Evolutionary conservation across 2,888 invertebrate species (phyloP).

Genomic region (Tetrapedia diversipes): DNA sequence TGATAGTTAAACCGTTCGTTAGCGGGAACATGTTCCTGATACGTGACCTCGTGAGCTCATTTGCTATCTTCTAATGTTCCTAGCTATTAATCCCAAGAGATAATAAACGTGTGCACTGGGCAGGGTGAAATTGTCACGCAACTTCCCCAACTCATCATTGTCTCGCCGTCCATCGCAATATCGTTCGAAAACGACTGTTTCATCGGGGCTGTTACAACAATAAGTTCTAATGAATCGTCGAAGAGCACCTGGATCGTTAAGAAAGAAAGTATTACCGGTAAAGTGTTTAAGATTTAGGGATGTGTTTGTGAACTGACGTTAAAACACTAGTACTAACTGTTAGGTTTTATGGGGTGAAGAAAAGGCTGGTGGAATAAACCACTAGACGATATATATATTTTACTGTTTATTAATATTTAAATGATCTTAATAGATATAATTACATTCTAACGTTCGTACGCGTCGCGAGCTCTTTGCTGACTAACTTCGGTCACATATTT

Average conservation of each 20-base stretch:
- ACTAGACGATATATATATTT: too few species aligned
- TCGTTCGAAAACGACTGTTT: conserved; percentile 9
- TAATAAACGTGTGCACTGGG: not conserved
- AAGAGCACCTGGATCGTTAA: not conserved
- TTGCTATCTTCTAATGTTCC: conserved; percentile 4
- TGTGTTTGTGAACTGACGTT: not conserved
- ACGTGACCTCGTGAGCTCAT: not conserved
- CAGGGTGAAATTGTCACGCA: conserved; percentile 15
- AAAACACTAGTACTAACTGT: not conserved
- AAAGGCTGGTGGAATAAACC: too few species aligned
- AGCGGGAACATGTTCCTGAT: not conserved
- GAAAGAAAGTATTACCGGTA: not conserved
- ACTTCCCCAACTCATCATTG: conserved; percentile 24
- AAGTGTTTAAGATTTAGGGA: not conserved
- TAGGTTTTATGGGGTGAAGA: not conserved
- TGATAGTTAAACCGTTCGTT: not conserved
- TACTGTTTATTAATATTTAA: too few species aligned
- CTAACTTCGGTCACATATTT: too few species aligned
- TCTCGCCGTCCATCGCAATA: conserved; percentile 8
- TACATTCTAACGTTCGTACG: too few species aligned
- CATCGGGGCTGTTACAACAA: conserved; percentile 14
- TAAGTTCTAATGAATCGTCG: not conserved
- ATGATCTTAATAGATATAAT: too few species aligned
- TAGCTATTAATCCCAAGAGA: conserved; percentile 11
- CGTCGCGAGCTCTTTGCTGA: too few species aligned